Base-by-base conservation (phyloP, 2,888 invertebrate species). In the Rotaria magnacalcarata region DNA sequence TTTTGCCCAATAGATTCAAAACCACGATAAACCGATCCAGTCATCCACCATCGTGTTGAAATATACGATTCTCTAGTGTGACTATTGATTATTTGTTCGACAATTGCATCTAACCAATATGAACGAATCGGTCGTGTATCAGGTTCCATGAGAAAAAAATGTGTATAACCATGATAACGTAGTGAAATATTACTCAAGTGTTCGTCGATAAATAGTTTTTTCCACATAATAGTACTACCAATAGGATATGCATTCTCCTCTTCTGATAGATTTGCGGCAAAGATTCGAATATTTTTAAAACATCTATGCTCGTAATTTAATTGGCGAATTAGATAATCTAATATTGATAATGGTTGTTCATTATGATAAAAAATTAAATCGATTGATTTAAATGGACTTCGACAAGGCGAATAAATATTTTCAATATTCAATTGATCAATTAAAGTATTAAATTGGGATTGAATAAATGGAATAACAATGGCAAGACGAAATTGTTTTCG, bases 121-220 rank as follows among this genome's bases (percentile, higher is more conserved):
- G 58, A 4, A 11, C 58, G 58, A n/a, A 60, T 60, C 1, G 58
- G 58, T 14, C 58, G n/a, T 60, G 58, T 27, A 14, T 60, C 58
- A 11, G 58, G 58, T 60, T 60, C 58, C 58, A 60, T 60, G 27
- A 60, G 58, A 60, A 60, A 60, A 60, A 60, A 60, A 60, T 60
- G 58, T 5, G 58, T 60, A 60, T 60, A 60, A 27, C 58, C 58
- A 27, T n/a, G 14, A n/a, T 24, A 6, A 60, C 58, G 58, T 14
- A 60, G 14, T 60, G 58, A 60, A 2, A 60, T n/a, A n/a, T 2
- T 14, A 14, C n/a, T 60, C 3, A 4, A 24, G 8, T 24, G 24
- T n/a, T 60, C 27, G 27, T 60, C 2, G 6, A 11, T n/a, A 60
- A 60, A 27, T n/a, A 60, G 11, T 60, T 27, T 60, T 27, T 60